Percentiles rank a stretch among this genome's conserved stretches.
Evolutionary conservation across 2,113 vertebrate species (phyloP).

Genomic region (Carettochelys insculpta): DNA sequence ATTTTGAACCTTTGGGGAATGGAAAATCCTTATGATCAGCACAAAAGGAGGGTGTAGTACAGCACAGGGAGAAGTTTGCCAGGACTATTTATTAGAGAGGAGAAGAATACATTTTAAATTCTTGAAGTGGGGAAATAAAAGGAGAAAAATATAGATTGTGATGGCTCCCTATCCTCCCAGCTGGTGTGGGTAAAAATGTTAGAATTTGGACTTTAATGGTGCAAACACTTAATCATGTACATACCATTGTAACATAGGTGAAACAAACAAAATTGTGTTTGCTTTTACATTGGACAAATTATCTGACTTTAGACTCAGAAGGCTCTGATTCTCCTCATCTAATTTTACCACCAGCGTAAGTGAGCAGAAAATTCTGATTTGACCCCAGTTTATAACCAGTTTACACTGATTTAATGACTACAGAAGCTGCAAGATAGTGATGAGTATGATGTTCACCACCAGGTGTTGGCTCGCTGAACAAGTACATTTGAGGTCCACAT

Average conservation of each 20-base stretch:
- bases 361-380: not conserved
- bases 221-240: not conserved
- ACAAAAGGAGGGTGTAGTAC: not conserved
- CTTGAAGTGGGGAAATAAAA: not conserved
- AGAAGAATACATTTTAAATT: not conserved
- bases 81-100: not conserved
- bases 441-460: not conserved
- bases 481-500: accelerated
- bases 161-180: not conserved
- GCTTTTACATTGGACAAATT: not conserved
- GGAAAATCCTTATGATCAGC: not conserved
- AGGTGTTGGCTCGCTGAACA: not conserved
- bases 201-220: not conserved
- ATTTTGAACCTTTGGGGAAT: not conserved
- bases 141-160: not conserved
- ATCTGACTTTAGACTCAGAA: accelerated
- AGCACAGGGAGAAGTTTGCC: accelerated
- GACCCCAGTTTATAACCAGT: not conserved
- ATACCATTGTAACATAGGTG: not conserved
- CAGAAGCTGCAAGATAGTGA: not conserved
- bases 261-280: accelerated
- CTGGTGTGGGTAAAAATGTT: not conserved
- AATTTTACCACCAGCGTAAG: not conserved
- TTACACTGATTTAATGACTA: not conserved
- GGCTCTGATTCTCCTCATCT: accelerated